Evolutionary conservation across 2,113 vertebrate genomes (phyloP), one percentile per base, ranked within the genome.

Genomic region (Morone saxatilis): DNA sequence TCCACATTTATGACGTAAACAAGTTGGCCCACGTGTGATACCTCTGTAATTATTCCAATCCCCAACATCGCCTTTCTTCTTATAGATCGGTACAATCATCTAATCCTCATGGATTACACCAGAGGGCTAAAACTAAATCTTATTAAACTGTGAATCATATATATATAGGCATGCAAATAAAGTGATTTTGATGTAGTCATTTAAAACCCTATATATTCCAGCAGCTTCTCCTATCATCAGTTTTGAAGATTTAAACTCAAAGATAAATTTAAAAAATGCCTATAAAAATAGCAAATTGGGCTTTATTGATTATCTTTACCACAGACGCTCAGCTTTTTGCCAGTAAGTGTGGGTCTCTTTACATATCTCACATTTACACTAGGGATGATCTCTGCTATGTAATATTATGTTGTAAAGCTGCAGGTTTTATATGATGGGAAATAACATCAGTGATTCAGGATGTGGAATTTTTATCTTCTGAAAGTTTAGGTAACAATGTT

Each of bases 91-190:
- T 8, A 17, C 54, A 22, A 16, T 63, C 51, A 48, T 38, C 31
- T 76, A 65, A 62, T 71, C 81, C 43, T 40, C n/a, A 0, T n/a
- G 80, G 60, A 62, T 60, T 67, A 43, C 31, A 65, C 9, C 51
- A 6, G 47, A 36, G 22, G 72, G 14, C 12, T 78, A 57, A 50
- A 48, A 54, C 31, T 20, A 25, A 51, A 71, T 56, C 53, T 41
- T 6, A 48, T 41, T 68, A 68, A 72, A 60, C 53, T 68, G 20
- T 43, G 61, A 71, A 67, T 59, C 75, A 19, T 8, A 22, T 12
- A 22, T 31, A 13, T 31, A 62, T 17, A 53, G 69, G 31, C 43
- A 66, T 71, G 60, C 25, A 36, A 73, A 14, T 41, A 50, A 14
- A 43, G 11, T n/a, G 31, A 19, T 36, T 60, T 36, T 45, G 43